Conservation (phyloP, 2,888 invertebrate species). For the Zeuzera pyrina region DNA sequence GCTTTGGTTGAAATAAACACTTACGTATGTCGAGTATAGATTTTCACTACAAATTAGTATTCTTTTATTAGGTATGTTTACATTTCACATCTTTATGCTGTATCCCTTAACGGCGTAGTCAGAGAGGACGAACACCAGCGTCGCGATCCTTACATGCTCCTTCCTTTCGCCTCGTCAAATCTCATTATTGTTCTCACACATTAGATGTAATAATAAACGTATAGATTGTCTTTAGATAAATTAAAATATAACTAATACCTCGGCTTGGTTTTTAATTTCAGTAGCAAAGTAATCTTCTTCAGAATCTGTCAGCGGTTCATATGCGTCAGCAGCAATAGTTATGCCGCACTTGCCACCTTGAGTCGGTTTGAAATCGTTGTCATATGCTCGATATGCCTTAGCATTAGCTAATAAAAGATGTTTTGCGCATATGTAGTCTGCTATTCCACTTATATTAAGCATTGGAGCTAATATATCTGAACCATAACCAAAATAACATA, state of each 20-base stretch:
- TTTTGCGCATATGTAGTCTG: constrained; percentile 45
- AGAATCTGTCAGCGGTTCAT: constrained; percentile 1
- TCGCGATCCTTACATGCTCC: too few species aligned
- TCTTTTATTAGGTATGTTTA: too few species aligned
- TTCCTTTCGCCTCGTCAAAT: too few species aligned
- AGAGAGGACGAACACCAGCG: too few species aligned
- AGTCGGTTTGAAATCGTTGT: constrained; percentile 6
- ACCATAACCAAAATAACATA: constrained; percentile 39
- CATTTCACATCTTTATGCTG: too few species aligned
- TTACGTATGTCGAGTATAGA: too few species aligned
- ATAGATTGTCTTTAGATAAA: too few species aligned
- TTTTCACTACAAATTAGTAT: too few species aligned
- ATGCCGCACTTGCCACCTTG: constrained; percentile 4
- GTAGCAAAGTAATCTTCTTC: constrained; percentile 4
- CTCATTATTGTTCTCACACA: too few species aligned
- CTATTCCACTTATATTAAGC: constrained; percentile 33
- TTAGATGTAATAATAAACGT: too few species aligned
- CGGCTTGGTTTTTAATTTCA: neutral
- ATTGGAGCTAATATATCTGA: constrained; percentile 21
- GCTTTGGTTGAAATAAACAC: too few species aligned
- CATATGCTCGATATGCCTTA: constrained; percentile 28
- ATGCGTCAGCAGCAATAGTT: neutral
- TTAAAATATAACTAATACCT: neutral
- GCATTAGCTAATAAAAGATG: constrained; percentile 61
- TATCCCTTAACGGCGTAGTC: too few species aligned